phyloP scores from a whole-genome alignment of 2,113 vertebrate genomes.

The Aptenodytes forsteri region DNA sequence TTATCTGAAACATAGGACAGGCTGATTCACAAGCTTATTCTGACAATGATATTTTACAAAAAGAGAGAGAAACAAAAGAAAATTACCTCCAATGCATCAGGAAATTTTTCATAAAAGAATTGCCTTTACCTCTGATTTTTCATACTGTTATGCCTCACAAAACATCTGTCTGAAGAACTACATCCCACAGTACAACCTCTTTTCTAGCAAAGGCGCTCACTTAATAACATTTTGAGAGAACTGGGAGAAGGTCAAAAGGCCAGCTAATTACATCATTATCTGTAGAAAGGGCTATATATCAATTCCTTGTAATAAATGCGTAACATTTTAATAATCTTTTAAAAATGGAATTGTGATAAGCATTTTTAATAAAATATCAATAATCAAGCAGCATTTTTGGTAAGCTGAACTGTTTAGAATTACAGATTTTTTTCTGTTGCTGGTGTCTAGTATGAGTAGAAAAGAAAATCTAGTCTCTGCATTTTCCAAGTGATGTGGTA shows the following conservation, averaged over 20 bases:
- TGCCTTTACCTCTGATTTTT: neutral
- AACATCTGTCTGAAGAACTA: neutral
- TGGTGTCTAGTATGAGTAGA: neutral
- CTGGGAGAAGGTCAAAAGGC: neutral
- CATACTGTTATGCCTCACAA: neutral
- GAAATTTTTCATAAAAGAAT: neutral
- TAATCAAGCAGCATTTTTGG: neutral
- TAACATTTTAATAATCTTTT: neutral
- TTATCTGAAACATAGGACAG: neutral
- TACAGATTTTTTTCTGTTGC: neutral
- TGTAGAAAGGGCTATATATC: neutral
- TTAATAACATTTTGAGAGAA: neutral
- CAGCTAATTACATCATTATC: neutral
- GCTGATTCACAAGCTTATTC: neutral
- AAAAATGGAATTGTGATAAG: neutral
- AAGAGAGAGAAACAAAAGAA: neutral
- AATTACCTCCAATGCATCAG: neutral
- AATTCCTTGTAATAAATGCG: neutral
- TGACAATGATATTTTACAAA: neutral
- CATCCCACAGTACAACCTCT: neutral
- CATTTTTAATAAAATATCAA: neutral
- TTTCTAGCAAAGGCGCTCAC: neutral
- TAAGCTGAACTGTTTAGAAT: neutral
- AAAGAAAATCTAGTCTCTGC: neutral
- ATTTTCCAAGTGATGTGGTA: neutral